Base-by-base conservation (phyloP, 2,797 vertebrate species). In the Pyrocephalus nanus region DNA sequence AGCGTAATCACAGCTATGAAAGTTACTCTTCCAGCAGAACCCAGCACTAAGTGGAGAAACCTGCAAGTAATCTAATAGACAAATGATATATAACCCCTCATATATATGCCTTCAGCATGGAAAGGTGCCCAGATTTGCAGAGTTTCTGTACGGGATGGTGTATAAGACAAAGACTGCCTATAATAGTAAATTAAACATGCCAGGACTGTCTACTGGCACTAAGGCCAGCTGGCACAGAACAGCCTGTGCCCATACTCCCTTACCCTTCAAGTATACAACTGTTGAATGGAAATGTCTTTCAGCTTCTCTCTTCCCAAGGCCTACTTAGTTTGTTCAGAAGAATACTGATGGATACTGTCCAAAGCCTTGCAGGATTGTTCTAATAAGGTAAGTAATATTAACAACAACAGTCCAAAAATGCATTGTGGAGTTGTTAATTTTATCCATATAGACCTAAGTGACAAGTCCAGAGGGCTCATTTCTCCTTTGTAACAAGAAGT, bases 141-240 rank as follows among this genome's bases (percentile, higher is more conserved):
- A 2, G 69, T 90, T 80, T 89, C 86, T 80, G 34, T 69, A 53
- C 3, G 3, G 34, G n/a, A 58, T 57, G 18, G 19, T 51, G 27
- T 40, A 7, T 5, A 50, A 86, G 32, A 93, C 64, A 95, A 82
- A 83, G 53, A 32, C 57, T 23, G 36, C 20, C 81, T 74, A 7
- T 47, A 88, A 65, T 0, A 77, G 72, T 61, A 94, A 85, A 95
- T 91, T 64, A 89, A 64, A 82, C 21, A 77, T 47, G 61, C 61
- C 87, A 74, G 48, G 26, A 71, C 64, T 83, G 87, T 91, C 89
- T 86, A 30, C 61, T 83, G 64, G 87, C 89, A 93, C 55, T 43
- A 34, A 70, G 25, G 71, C 74, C 78, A 92, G 78, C 71, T 87
- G 85, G 72, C 88, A 92, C 80, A 65, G 53, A 86, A 75, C 45